Evolutionary conservation across 1,140 invertebrate genomes (phyloP).

Genomic region (Phthorimaea operculella): DNA sequence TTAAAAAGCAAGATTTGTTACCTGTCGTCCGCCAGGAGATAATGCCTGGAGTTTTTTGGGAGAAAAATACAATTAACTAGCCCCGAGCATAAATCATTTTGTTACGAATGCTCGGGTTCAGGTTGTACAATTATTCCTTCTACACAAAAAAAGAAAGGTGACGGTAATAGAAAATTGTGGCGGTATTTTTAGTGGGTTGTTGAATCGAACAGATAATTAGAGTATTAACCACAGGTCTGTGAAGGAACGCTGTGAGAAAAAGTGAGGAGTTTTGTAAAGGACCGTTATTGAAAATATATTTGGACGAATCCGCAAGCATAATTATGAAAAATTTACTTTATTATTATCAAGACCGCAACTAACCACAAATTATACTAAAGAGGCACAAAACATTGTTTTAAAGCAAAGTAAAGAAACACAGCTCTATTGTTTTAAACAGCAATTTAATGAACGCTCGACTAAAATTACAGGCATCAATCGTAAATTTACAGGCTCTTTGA

Average conservation of each 20-base stretch:
- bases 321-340: no score
- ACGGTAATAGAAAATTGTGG: slow-evolving; percentile 40
- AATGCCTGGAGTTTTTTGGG: slow-evolving; percentile 54
- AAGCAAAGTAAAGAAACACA: slow-evolving; percentile 9
- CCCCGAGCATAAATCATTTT: slow-evolving; percentile 50
- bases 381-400: not conserved
- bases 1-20: slow-evolving; percentile 66
- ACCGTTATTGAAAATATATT: not conserved
- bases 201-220: slow-evolving; percentile 42
- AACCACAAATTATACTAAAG: no score
- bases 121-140: slow-evolving; percentile 53
- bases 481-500: slow-evolving; percentile 36
- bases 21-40: slow-evolving; percentile 58
- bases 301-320: not conserved
- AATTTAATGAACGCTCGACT: slow-evolving; percentile 26
- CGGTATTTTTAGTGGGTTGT: slow-evolving; percentile 20
- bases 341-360: no score
- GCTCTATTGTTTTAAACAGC: slow-evolving; percentile 25
- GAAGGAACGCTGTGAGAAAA: slow-evolving; percentile 5
- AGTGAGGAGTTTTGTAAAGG: not conserved
- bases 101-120: slow-evolving; percentile 35
- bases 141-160: slow-evolving; percentile 36
- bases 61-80: slow-evolving; percentile 62
- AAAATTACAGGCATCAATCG: slow-evolving; percentile 24
- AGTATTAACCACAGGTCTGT: slow-evolving; percentile 16